Conservation (phyloP, 2,888 invertebrate genomes). For the Drosophila conformis region DNA sequence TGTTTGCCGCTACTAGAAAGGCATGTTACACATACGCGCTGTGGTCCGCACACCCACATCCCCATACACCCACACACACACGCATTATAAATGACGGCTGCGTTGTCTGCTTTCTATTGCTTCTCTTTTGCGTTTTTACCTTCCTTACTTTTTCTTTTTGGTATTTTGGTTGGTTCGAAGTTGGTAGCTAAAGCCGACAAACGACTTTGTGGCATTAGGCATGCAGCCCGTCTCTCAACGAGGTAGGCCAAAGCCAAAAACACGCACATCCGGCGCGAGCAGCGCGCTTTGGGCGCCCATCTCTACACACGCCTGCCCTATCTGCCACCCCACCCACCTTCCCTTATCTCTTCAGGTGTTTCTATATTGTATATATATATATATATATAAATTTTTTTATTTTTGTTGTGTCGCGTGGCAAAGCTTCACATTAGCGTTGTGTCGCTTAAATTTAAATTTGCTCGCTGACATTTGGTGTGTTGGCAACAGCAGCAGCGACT, state of each 20-base stretch:
- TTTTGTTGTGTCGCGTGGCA: slow-evolving; percentile 36
- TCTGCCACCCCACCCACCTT: neutral
- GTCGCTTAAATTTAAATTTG: slow-evolving; percentile 78
- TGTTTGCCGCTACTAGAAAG: slow-evolving; percentile 43
- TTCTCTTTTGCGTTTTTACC: slow-evolving; percentile 8
- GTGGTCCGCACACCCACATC: slow-evolving; percentile 26
- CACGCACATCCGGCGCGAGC: slow-evolving; percentile 72
- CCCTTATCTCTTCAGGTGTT: neutral
- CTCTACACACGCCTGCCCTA: slow-evolving; percentile 44
- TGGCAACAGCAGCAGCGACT: slow-evolving; percentile 37
- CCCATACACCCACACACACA: neutral
- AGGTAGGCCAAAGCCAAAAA: slow-evolving; percentile 40
- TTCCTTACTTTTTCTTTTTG: slow-evolving; percentile 19
- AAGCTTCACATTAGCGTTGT: slow-evolving; percentile 58
- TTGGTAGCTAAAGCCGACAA: slow-evolving; percentile 71
- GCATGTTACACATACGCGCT: slow-evolving; percentile 73
- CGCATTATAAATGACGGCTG: slow-evolving; percentile 70
- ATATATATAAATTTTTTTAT: neutral
- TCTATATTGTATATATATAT: neutral
- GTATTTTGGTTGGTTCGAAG: slow-evolving; percentile 42
- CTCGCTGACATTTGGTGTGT: slow-evolving; percentile 57
- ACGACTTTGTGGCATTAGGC: slow-evolving; percentile 79
- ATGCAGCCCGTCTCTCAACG: slow-evolving; percentile 39
- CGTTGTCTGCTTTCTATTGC: slow-evolving; percentile 36
- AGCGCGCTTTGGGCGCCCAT: slow-evolving; percentile 27